Percentiles rank a stretch among this genome's conserved stretches.
phyloP scores from a whole-genome alignment of 2,113 vertebrate species.

The Suncus etruscus region DNA sequence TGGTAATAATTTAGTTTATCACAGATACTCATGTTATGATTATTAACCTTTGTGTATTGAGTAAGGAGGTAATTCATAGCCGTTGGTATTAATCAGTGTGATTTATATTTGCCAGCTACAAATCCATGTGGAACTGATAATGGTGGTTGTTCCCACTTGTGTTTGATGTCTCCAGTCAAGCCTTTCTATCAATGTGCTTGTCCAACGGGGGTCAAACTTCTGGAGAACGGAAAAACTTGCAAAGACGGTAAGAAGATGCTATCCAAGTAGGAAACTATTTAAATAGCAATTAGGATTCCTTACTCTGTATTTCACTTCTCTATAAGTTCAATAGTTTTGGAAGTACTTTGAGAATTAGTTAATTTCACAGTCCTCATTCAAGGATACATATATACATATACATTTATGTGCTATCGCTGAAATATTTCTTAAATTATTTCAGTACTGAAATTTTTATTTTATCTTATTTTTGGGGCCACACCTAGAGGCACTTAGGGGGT shows the following conservation, averaged over 20 bases:
- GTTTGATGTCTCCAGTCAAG: constrained; percentile 94
- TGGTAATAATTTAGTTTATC: constrained; percentile 85
- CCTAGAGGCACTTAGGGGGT: too few relatives aligned
- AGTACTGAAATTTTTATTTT: neutral
- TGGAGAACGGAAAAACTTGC: constrained; percentile 94
- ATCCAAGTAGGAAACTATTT: neutral
- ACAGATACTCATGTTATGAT: constrained; percentile 78
- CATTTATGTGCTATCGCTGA: constrained; percentile 18
- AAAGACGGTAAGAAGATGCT: constrained; percentile 91
- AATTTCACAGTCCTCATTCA: neutral
- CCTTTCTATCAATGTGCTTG: constrained; percentile 96
- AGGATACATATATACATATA: neutral
- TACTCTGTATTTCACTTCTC: constrained; percentile 25
- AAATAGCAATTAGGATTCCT: neutral
- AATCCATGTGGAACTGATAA: constrained; percentile 93
- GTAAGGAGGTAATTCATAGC: constrained; percentile 70
- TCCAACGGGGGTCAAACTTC: constrained; percentile 96
- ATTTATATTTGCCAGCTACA: constrained; percentile 87
- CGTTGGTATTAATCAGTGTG: constrained; percentile 86
- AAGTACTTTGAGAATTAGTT: neutral
- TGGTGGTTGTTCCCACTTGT: constrained; percentile 97
- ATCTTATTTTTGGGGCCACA: too few relatives aligned
- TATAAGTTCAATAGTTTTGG: neutral
- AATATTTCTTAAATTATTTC: constrained; percentile 48
- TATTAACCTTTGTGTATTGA: constrained; percentile 76